phyloP scores from a whole-genome alignment of 2,113 vertebrate genomes.

The Tricholaema leucomelas region DNA sequence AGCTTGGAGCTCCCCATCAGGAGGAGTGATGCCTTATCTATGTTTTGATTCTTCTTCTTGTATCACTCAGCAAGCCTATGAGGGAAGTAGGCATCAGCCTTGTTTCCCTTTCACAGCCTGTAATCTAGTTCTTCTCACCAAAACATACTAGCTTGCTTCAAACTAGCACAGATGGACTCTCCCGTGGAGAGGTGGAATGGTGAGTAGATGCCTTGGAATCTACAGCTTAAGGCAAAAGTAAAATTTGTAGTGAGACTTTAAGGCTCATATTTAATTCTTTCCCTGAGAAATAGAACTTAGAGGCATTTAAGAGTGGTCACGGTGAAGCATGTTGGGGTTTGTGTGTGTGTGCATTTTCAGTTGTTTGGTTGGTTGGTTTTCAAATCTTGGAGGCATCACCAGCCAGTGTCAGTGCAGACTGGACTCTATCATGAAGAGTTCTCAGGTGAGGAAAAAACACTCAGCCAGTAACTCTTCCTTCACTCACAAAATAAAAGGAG shows the following conservation, averaged over 20 bases:
- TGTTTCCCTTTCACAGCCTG: too few relatives aligned
- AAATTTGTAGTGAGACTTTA: neutral
- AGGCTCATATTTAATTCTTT: neutral
- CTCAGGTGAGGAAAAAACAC: neutral
- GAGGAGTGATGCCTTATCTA: too few relatives aligned
- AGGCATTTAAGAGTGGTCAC: neutral
- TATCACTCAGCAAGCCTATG: too few relatives aligned
- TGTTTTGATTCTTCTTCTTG: too few relatives aligned
- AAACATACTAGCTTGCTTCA: too few relatives aligned
- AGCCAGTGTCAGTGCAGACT: neutral
- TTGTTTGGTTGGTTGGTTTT: neutral
- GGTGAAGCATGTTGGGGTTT: neutral
- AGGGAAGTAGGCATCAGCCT: too few relatives aligned
- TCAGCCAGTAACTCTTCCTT: neutral
- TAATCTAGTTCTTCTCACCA: too few relatives aligned
- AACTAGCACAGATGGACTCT: neutral
- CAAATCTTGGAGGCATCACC: neutral
- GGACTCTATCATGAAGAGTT: neutral
- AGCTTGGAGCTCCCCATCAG: too few relatives aligned
- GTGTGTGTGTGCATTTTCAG: neutral
- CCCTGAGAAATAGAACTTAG: neutral
- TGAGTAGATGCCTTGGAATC: conserved; percentile 5
- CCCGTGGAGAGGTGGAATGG: neutral
- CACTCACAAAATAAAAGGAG: neutral
- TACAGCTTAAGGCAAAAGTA: conserved; percentile 18